A percentile compares a stretch with the other conserved stretches of the same genome.
Conservation (phyloP, 2,797 vertebrate genomes). For the Pseudochromis fuscus region DNA sequence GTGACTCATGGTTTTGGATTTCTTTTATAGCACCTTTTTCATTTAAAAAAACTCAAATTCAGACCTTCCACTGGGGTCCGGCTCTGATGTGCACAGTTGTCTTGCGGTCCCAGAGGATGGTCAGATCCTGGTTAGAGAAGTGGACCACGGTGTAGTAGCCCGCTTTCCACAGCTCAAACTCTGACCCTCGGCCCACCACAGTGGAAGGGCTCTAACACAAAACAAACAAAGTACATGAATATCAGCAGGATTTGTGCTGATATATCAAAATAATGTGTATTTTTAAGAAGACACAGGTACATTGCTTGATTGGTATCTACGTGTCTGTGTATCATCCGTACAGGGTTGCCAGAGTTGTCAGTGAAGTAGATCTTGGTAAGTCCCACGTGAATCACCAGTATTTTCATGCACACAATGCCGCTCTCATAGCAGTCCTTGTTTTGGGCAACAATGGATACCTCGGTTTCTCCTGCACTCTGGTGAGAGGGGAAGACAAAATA, state of each 20-base stretch:
- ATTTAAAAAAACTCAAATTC: conserved; percentile 40
- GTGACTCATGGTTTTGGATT: conserved; percentile 1
- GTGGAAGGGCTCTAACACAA: conserved; percentile 82
- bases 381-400: conserved; percentile 93
- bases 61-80: conserved; percentile 95
- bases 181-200: conserved; percentile 86
- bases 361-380: conserved; percentile 95
- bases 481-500: conserved; percentile 55
- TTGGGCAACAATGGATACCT: conserved; percentile 94
- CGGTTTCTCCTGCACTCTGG: conserved; percentile 91
- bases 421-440: conserved; percentile 99
- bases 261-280: not conserved
- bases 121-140: conserved; percentile 93
- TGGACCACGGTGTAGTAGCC: conserved; percentile 94
- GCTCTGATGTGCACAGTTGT: conserved; percentile 96
- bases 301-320: not conserved
- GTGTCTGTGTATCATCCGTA: conserved; percentile 65
- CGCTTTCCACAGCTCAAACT: conserved; percentile 94
- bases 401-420: conserved; percentile 97
- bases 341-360: conserved; percentile 92
- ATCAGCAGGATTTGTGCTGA: not conserved
- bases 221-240: conserved; percentile 13
- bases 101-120: conserved; percentile 96
- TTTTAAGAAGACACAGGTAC: not conserved
- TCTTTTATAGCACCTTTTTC: not conserved